Evolutionary conservation across 2,888 invertebrate species (phyloP).

Genomic region (Scaptomyza reducta): DNA sequence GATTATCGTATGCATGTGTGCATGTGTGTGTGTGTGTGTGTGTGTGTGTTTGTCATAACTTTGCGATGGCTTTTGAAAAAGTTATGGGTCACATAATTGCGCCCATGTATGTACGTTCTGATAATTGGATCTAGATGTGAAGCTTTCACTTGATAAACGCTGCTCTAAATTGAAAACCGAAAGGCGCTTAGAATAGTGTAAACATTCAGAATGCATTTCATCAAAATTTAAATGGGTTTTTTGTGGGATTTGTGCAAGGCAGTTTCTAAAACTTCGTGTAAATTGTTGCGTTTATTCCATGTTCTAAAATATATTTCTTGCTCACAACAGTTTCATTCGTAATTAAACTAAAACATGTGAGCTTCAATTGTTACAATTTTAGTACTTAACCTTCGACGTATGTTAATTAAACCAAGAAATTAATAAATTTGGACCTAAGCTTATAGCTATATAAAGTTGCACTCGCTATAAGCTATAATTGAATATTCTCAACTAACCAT

Average conservation of each 20-base stretch:
- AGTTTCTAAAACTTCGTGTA: neutral
- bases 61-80: slow-evolving; percentile 39
- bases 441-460: no score
- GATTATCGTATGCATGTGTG: slow-evolving; percentile 46
- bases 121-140: slow-evolving; percentile 51
- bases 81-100: slow-evolving; percentile 57
- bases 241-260: neutral
- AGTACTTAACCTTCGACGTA: no score
- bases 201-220: neutral
- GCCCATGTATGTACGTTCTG: slow-evolving; percentile 37
- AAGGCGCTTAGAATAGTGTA: neutral
- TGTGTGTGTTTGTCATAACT: slow-evolving; percentile 39
- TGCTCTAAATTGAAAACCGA: slow-evolving; percentile 9
- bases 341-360: no score
- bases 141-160: slow-evolving; percentile 31
- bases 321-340: no score
- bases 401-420: no score
- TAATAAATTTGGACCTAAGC: no score
- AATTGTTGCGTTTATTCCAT: neutral
- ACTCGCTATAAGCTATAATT: no score
- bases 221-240: neutral
- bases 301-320: neutral
- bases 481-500: no score
- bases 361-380: no score
- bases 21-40: slow-evolving; percentile 7